Conservation (phyloP, 2,113 vertebrate species). For the Motacilla alba region DNA sequence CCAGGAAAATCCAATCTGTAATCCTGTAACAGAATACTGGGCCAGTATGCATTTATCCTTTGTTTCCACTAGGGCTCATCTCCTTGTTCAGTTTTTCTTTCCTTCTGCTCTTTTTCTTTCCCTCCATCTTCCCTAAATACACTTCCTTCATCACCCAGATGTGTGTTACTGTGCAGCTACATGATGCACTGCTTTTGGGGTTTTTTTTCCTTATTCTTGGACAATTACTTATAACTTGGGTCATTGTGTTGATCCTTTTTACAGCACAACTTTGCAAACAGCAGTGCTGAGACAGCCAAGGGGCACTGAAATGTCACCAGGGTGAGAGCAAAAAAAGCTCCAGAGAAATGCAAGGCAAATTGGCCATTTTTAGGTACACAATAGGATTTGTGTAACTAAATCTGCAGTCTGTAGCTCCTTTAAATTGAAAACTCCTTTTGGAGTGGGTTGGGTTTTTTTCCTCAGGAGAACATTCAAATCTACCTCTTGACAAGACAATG, state of each 20-base stretch:
- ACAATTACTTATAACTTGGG: neutral
- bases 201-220: neutral
- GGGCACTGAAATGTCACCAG: neutral
- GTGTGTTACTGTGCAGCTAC: neutral
- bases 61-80: neutral
- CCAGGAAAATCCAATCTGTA: neutral
- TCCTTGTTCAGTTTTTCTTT: neutral
- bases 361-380: neutral
- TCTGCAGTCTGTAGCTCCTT: neutral
- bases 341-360: neutral
- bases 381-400: neutral
- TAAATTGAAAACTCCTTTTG: neutral
- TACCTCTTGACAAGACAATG: neutral
- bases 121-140: neutral
- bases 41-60: neutral
- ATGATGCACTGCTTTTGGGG: neutral
- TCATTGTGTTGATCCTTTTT: neutral
- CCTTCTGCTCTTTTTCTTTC: neutral
- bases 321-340: neutral
- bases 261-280: neutral
- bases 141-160: neutral
- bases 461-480: neutral
- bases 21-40: neutral
- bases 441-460: neutral
- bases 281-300: neutral